Evolutionary conservation across 2,113 vertebrate genomes (phyloP).

Genomic region (Acanthochromis polyacanthus): DNA sequence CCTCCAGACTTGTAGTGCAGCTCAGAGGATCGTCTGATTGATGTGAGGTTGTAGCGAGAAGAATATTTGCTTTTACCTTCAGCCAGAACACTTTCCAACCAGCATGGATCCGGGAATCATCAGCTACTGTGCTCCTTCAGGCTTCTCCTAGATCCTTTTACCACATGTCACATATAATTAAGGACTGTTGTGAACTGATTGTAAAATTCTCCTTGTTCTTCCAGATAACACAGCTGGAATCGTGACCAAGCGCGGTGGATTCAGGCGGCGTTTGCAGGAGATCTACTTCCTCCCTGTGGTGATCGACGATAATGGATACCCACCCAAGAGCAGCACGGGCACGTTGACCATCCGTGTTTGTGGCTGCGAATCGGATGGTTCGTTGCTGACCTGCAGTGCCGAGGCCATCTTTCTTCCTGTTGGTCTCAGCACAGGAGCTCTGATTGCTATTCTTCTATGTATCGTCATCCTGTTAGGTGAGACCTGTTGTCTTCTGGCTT

Average conservation of each 20-base stretch:
- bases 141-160: constrained; percentile 1
- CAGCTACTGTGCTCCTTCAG: constrained; percentile 21
- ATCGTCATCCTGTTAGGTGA: constrained; percentile 95
- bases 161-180: background rate
- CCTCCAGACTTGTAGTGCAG: constrained; percentile 16
- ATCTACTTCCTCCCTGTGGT: constrained; percentile 91
- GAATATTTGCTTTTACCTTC: constrained; percentile 25
- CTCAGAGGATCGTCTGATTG: constrained; percentile 32
- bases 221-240: constrained; percentile 97
- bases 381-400: constrained; percentile 93
- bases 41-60: constrained; percentile 20
- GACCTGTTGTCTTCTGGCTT: constrained; percentile 56
- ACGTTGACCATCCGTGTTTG: constrained; percentile 96
- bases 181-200: background rate
- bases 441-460: constrained; percentile 96
- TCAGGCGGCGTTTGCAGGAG: constrained; percentile 93
- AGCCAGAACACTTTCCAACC: constrained; percentile 30
- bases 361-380: constrained; percentile 91
- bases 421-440: constrained; percentile 95
- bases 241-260: constrained; percentile 90
- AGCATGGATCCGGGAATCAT: constrained; percentile 19
- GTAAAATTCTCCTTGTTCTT: background rate
- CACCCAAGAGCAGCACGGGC: constrained; percentile 94
- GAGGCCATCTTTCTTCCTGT: constrained; percentile 97
- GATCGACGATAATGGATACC: constrained; percentile 95